Evolutionary conservation across 2,113 vertebrate genomes (phyloP).

Genomic region (Thunnus maccoyii): DNA sequence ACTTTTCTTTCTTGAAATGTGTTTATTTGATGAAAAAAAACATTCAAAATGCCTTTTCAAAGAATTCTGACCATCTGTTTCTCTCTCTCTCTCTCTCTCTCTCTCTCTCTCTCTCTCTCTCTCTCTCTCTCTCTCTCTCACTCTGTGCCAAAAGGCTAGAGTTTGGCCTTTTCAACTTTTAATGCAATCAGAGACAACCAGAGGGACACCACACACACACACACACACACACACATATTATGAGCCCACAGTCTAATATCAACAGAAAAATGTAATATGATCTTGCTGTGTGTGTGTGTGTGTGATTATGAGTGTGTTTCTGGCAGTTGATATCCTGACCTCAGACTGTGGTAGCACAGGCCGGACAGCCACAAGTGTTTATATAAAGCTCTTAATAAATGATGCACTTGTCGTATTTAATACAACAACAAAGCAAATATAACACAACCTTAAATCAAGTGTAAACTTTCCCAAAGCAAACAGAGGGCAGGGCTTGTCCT

Average conservation of each 20-base stretch:
- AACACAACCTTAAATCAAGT: background rate
- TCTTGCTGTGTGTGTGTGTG: background rate
- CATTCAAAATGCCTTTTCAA: background rate
- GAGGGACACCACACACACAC: background rate
- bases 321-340: background rate
- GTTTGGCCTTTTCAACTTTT: constrained; percentile 28
- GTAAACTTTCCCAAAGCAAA: too few species aligned
- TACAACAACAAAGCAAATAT: background rate
- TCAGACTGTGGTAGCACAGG: constrained; percentile 34
- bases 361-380: constrained; percentile 17
- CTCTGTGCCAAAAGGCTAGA: background rate
- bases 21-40: background rate
- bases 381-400: constrained; percentile 54
- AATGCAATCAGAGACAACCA: constrained; percentile 30
- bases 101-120: background rate
- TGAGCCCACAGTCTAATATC: constrained; percentile 6
- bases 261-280: constrained; percentile 41
- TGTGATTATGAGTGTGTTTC: constrained; percentile 20
- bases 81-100: background rate
- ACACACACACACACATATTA: background rate
- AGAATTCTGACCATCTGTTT: too few species aligned
- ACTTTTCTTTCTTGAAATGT: too few species aligned
- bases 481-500: too few species aligned
- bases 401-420: constrained; percentile 39
- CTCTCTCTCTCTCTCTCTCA: background rate